Evolutionary conservation across 2,888 invertebrate species (phyloP), one percentile per base, ranked within the genome.

Genomic region (Adineta ricciae): DNA sequence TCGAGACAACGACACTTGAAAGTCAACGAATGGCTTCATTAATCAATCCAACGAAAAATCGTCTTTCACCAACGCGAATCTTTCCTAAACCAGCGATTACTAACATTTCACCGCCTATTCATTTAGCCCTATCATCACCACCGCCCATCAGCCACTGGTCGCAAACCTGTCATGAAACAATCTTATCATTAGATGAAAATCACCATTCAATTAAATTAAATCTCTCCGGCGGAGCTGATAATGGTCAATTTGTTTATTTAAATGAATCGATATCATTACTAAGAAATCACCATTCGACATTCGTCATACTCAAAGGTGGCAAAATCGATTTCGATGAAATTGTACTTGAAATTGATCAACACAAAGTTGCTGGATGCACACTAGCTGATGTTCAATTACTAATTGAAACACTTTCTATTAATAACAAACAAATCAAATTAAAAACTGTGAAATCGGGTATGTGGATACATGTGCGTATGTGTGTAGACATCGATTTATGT

Each of bases 231-330:
- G 85, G 85, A 36, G 83, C 85, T 9, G 85, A 85, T 36, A 83
- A 84, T 49, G 85, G 85, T 32, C 85, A 85, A 82, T 85, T 85
- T 52, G 78, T 85, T 64, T 84, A 73, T 54, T 56, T 84, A 3
- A 54, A 49, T 56, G 56, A 72, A 78, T 24, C 41, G 24, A 78
- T 78, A 41, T 41, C 78, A 78, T 41, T 78, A 41, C 41, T 78
- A 78, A 38, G 41, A 78, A 78, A 41, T n/a, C 38, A 78, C 41
- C 38, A 78, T 41, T n/a, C 78, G n/a, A 36, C 38, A 41, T 38
- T 78, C 21, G 41, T 14, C n/a, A 78, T 78, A 11, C 24, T 41
- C 7, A 41, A 78, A 78, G 78, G 78, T 41, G 41, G 78, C 41
- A 78, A 78, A 78, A 78, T 78, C 11, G 41, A 78, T n/a, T 14